phyloP scores from a whole-genome alignment of 2,797 vertebrate species.

The Neopelma chrysocephalum region DNA sequence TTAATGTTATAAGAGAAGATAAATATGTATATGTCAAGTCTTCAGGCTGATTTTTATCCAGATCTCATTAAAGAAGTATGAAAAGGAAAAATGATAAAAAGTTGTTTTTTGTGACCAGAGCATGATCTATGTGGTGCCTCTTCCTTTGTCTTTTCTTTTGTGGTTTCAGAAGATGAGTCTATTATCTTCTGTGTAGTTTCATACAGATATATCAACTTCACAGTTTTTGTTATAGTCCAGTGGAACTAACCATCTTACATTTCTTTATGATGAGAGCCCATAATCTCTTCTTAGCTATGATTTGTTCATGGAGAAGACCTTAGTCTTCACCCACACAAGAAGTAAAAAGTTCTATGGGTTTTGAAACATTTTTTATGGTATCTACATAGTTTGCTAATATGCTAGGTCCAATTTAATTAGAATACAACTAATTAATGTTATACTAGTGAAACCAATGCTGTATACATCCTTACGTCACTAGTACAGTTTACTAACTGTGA shows the following conservation, averaged over 20 bases:
- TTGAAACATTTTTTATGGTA: neutral
- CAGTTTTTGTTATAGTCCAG: neutral
- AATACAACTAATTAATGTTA: neutral
- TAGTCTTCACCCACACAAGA: neutral
- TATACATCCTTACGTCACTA: neutral
- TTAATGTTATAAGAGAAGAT: neutral
- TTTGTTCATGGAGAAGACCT: neutral
- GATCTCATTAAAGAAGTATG: neutral
- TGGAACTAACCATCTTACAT: neutral
- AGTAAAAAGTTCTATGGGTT: neutral
- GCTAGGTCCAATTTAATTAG: neutral
- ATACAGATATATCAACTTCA: neutral
- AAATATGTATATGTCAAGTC: neutral
- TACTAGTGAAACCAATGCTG: neutral
- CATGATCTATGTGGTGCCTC: neutral
- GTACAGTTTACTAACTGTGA: neutral
- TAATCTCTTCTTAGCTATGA: neutral
- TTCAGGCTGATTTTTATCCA: neutral
- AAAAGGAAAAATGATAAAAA: neutral
- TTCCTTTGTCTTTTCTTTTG: neutral
- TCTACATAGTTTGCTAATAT: neutral
- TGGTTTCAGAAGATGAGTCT: neutral
- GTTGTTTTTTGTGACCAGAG: fast-evolving
- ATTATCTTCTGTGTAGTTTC: neutral
- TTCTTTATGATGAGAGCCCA: neutral